These are phyloP conservation scores for Tetramorium parvispinum DNA, from an alignment of 1,140 invertebrate species.

Conservation along the genomic window DNA sequence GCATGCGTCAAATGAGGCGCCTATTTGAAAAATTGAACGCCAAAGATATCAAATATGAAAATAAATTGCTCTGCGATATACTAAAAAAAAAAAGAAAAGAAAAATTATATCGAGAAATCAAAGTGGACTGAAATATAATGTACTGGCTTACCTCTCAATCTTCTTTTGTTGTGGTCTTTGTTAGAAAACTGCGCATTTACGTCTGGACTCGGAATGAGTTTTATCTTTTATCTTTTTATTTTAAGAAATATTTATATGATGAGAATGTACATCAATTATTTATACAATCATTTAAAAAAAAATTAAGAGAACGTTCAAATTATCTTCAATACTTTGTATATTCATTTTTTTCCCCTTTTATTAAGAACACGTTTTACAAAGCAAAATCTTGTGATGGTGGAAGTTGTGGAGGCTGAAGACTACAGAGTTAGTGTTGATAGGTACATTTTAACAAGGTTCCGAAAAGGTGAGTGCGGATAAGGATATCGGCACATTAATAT, in stretches of 20 bases:
- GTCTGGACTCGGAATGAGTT: background rate
- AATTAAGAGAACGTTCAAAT: slow-evolving; percentile 17
- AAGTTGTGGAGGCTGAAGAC: slow-evolving; percentile 72
- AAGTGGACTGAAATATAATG: background rate
- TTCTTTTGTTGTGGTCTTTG: background rate
- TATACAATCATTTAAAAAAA: background rate
- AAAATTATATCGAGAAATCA: background rate
- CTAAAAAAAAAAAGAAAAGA: background rate
- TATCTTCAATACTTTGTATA: slow-evolving; percentile 69
- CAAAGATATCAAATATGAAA: background rate
- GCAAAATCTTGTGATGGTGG: slow-evolving; percentile 81
- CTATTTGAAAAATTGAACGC: slow-evolving; percentile 3
- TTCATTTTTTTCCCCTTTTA: slow-evolving; percentile 77
- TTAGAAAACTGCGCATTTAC: background rate
- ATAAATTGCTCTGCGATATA: background rate
- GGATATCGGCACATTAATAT: slow-evolving; percentile 84
- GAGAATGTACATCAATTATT: background rate
- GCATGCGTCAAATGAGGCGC: background rate
- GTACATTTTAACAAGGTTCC: slow-evolving; percentile 64
- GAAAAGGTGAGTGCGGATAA: slow-evolving; percentile 66
- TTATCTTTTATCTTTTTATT: background rate
- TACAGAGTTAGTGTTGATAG: slow-evolving; percentile 67
- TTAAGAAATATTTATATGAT: background rate
- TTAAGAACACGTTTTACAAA: slow-evolving; percentile 86
- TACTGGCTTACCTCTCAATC: background rate